phyloP scores from a whole-genome alignment of 2,797 vertebrate genomes.

The Pachyuromys duprasi region DNA sequence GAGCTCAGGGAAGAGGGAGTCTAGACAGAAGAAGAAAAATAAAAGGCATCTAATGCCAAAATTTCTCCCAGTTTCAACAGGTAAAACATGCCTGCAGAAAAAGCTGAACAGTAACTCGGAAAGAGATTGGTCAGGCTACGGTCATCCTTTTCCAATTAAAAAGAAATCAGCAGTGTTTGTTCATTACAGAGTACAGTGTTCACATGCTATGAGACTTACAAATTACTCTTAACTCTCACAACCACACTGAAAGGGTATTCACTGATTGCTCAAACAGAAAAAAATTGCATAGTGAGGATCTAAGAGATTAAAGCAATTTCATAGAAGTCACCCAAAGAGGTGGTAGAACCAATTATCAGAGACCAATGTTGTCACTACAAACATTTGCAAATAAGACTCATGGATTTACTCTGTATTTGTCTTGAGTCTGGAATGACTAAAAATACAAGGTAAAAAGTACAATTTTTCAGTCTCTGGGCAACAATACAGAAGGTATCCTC shows the following conservation, averaged over 20 bases:
- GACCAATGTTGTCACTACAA: background rate
- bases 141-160: slow-evolving; percentile 17
- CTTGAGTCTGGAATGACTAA: slow-evolving; percentile 9
- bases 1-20: slow-evolving; percentile 7
- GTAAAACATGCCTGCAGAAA: slow-evolving; percentile 30
- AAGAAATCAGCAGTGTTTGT: background rate
- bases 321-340: background rate
- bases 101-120: background rate
- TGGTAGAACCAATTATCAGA: background rate
- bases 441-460: background rate
- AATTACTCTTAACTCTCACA: slow-evolving; percentile 26
- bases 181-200: background rate
- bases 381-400: background rate
- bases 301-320: background rate
- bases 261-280: slow-evolving; percentile 8
- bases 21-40: background rate
- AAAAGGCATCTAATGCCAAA: background rate
- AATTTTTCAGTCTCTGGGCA: slow-evolving; percentile 28
- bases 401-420: background rate
- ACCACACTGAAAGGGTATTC: background rate
- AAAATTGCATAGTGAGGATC: background rate
- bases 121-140: background rate
- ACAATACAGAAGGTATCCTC: background rate
- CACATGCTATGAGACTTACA: background rate
- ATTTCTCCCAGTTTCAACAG: background rate